Percentiles rank a stretch among this genome's conserved stretches.
Conservation (phyloP, 2,888 invertebrate genomes). For the Dryocosmus kuriphilus region DNA sequence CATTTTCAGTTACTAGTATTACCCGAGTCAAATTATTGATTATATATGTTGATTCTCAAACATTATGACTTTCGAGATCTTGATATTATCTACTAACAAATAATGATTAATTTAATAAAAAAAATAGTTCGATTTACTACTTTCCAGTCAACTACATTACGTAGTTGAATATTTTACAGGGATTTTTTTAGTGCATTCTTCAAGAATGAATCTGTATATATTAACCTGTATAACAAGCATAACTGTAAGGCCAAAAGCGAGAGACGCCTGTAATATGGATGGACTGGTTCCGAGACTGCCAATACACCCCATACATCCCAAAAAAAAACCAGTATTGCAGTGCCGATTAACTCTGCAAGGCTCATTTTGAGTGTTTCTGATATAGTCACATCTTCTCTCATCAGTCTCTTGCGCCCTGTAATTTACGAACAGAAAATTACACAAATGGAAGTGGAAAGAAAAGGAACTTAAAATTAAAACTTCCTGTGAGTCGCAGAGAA, state of each 20-base stretch:
- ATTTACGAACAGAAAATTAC: slow-evolving; percentile 21
- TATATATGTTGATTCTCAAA: no score
- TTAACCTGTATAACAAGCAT: slow-evolving; percentile 82
- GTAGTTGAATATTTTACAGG: no score
- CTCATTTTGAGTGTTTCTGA: slow-evolving; percentile 70
- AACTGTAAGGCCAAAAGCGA: slow-evolving; percentile 85
- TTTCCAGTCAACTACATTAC: no score
- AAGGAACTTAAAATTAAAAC: background rate
- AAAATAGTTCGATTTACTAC: no score
- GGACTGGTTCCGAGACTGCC: slow-evolving; percentile 71
- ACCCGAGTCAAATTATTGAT: no score
- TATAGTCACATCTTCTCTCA: slow-evolving; percentile 62
- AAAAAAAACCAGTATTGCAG: slow-evolving; percentile 82
- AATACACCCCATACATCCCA: slow-evolving; percentile 87
- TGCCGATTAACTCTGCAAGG: slow-evolving; percentile 84
- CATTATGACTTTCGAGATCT: no score
- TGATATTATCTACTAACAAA: no score
- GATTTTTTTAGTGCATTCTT: background rate
- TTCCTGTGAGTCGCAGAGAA: background rate
- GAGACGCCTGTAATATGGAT: slow-evolving; percentile 78
- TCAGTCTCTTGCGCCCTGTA: slow-evolving; percentile 66
- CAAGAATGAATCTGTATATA: slow-evolving; percentile 62
- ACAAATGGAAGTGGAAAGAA: background rate
- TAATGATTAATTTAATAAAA: no score
- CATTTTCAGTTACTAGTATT: no score